These are phyloP conservation scores for Fragum sueziense DNA, from an alignment of 2,888 invertebrate genomes.

Conservation along the genomic window DNA sequence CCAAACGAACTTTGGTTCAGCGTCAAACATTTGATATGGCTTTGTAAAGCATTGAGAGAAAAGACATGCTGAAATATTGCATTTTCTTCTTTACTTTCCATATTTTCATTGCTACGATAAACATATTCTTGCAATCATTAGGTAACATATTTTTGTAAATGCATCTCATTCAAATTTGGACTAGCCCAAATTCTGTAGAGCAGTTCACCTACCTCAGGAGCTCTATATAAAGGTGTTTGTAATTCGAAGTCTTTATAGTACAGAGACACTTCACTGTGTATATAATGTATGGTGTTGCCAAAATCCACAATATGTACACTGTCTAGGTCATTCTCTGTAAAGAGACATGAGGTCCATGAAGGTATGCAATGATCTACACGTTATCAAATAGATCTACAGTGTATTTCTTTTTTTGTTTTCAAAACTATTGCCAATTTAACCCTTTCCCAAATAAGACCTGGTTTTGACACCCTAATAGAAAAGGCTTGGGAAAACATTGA, in stretches of 20 bases:
- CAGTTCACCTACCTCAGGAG: conserved; percentile 76
- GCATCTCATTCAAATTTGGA: neutral
- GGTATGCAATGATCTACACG: too few species aligned
- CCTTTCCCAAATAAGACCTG: too few species aligned
- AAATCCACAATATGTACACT: conserved; percentile 77
- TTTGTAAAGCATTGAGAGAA: neutral
- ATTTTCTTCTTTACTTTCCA: neutral
- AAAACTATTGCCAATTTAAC: neutral
- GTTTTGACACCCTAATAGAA: too few species aligned
- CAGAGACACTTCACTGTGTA: conserved; percentile 76
- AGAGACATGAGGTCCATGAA: too few species aligned
- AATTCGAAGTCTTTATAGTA: conserved; percentile 79
- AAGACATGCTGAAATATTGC: neutral
- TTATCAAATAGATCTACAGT: neutral
- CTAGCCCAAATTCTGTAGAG: neutral
- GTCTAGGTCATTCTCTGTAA: conserved; percentile 69
- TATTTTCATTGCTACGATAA: neutral
- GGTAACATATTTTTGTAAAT: neutral
- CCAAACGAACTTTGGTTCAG: too few species aligned
- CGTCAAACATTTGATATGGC: too few species aligned
- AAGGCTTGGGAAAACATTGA: too few species aligned
- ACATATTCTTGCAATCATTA: neutral
- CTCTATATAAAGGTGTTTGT: conserved; percentile 79
- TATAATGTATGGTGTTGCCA: conserved; percentile 78
- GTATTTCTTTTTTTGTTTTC: neutral